phyloP scores from a whole-genome alignment of 2,888 invertebrate species.

The Cotesia congregata region DNA sequence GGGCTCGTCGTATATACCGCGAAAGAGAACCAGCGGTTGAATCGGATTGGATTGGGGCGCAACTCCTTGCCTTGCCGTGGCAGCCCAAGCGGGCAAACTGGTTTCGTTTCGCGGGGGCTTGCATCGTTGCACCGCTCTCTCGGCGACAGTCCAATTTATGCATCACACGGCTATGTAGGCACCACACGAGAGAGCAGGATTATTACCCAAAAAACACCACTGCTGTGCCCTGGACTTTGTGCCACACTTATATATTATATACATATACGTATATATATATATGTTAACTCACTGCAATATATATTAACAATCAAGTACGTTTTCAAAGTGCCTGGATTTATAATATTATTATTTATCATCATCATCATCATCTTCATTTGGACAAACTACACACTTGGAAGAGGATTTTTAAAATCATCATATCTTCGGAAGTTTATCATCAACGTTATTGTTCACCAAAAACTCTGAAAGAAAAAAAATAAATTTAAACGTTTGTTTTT shows the following conservation, averaged over 20 bases:
- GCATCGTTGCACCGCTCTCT: conserved; percentile 68
- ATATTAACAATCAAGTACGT: conserved; percentile 49
- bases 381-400: neutral
- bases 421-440: neutral
- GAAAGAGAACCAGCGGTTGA: conserved; percentile 52
- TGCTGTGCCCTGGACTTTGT: conserved; percentile 49
- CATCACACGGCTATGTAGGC: conserved; percentile 71
- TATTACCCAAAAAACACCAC: conserved; percentile 48
- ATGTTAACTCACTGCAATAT: conserved; percentile 31
- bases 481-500: neutral
- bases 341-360: conserved; percentile 40
- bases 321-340: conserved; percentile 65
- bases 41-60: conserved; percentile 67
- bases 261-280: neutral
- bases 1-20: conserved; percentile 43
- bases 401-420: neutral
- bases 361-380: neutral
- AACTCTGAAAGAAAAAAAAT: neutral
- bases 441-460: neutral
- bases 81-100: conserved; percentile 61
- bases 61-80: conserved; percentile 45
- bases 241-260: conserved; percentile 33
- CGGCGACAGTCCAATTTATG: conserved; percentile 70
- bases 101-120: conserved; percentile 69
- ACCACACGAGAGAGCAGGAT: conserved; percentile 61